A percentile compares a stretch with the other conserved stretches of the same genome.
These are phyloP conservation scores for Corella eumyota DNA, from an alignment of 23 tunicate species.

Conservation along the genomic window DNA sequence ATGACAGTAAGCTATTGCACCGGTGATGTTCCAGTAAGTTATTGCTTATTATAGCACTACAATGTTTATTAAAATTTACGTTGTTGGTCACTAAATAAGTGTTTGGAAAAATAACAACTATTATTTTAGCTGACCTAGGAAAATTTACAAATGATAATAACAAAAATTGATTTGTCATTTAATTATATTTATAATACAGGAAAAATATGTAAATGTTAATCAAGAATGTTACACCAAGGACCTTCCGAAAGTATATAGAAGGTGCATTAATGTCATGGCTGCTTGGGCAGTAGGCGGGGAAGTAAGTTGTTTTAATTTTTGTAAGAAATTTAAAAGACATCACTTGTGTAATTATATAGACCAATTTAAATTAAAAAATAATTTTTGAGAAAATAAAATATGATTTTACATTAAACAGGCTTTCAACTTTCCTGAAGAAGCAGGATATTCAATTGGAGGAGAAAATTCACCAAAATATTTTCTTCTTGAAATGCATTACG, in stretches of 20 bases:
- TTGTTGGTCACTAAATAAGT: no score
- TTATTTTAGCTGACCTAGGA: no score
- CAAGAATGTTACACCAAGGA: slow-evolving; percentile 3
- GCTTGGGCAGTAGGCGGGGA: slow-evolving; percentile 50
- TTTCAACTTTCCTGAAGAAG: slow-evolving; percentile 23
- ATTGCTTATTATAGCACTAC: no score
- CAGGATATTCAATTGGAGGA: slow-evolving; percentile 30
- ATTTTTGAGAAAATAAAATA: neutral
- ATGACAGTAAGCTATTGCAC: neutral
- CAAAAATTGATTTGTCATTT: no score
- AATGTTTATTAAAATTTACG: no score
- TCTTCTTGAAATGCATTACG: slow-evolving; percentile 27
- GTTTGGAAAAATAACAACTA: no score
- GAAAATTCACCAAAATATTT: slow-evolving; percentile 8
- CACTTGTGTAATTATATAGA: neutral
- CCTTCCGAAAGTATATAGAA: neutral
- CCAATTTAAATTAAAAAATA: neutral
- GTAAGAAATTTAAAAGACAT: neutral
- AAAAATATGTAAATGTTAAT: neutral
- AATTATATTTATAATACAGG: neutral
- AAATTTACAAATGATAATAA: no score
- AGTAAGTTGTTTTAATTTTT: slow-evolving; percentile 15
- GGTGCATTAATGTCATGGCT: slow-evolving; percentile 20
- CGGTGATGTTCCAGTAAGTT: neutral
- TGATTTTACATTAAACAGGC: slow-evolving; percentile 14